Evolutionary conservation across 2,797 vertebrate genomes (phyloP).

Genomic region (Gadopsis bispinosus): DNA sequence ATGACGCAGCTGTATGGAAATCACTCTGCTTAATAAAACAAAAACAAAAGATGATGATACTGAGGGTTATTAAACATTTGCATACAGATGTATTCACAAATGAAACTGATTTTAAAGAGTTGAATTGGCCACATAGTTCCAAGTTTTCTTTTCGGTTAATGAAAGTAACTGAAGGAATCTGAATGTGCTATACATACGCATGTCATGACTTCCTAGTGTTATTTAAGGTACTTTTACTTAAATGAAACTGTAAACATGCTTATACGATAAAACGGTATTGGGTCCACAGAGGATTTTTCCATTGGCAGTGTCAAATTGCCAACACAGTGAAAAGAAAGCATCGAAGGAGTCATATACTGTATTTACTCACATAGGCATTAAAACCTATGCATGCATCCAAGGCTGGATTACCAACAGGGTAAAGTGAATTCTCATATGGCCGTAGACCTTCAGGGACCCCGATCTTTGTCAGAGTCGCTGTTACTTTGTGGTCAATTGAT

Average conservation of each 20-base stretch:
- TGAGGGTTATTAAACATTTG: slow-evolving; percentile 19
- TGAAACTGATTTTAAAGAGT: background rate
- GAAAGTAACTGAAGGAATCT: background rate
- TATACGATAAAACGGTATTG: background rate
- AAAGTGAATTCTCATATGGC: no score
- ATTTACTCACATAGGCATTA: background rate
- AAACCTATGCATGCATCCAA: background rate
- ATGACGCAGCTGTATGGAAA: slow-evolving; percentile 84
- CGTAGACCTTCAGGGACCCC: background rate
- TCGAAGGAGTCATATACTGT: background rate
- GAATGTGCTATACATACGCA: background rate
- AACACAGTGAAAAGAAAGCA: background rate
- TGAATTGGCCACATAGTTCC: background rate
- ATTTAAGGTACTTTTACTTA: background rate
- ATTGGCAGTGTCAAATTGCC: background rate
- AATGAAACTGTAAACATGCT: background rate
- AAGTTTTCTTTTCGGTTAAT: slow-evolving; percentile 17
- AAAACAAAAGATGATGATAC: slow-evolving; percentile 44
- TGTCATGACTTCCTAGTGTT: background rate
- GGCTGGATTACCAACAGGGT: background rate
- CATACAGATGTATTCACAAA: background rate
- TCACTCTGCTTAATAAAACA: slow-evolving; percentile 48
- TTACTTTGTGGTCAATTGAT: background rate
- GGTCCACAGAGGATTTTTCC: background rate
- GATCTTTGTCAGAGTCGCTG: background rate